phyloP scores from a whole-genome alignment of 2,888 invertebrate species.

The Cyclophora albipunctata region DNA sequence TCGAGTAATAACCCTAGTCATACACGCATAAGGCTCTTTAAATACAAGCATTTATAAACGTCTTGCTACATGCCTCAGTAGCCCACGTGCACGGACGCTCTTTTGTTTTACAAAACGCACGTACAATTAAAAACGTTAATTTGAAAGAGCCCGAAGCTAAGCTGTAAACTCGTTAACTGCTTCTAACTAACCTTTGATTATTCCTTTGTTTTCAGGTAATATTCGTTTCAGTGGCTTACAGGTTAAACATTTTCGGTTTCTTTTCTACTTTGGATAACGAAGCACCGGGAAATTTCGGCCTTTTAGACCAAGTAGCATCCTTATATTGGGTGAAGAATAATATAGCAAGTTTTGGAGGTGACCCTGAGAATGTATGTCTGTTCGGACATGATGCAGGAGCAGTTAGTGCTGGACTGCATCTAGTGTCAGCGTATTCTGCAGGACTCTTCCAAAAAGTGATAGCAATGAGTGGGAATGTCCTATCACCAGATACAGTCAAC shows the following conservation, averaged over 20 bases:
- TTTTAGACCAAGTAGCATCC: slow-evolving; percentile 88
- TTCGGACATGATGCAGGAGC: slow-evolving; percentile 89
- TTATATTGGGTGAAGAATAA: slow-evolving; percentile 86
- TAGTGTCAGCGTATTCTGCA: slow-evolving; percentile 79
- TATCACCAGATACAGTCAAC: slow-evolving; percentile 78
- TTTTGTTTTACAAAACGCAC: no score
- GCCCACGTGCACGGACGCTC: no score
- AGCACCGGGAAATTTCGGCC: slow-evolving; percentile 86
- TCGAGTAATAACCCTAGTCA: no score
- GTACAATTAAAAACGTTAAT: no score
- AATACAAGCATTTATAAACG: no score
- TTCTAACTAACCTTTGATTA: no score
- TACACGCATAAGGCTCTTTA: no score
- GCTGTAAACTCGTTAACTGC: no score
- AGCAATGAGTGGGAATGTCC: slow-evolving; percentile 86
- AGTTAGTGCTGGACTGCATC: slow-evolving; percentile 84
- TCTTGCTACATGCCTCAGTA: no score
- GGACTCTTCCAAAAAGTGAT: slow-evolving; percentile 85
- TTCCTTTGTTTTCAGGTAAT: slow-evolving; percentile 74
- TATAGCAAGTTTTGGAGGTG: slow-evolving; percentile 84
- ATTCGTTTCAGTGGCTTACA: slow-evolving; percentile 86
- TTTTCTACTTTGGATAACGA: slow-evolving; percentile 85
- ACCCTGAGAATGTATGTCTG: slow-evolving; percentile 82
- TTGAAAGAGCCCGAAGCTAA: no score
- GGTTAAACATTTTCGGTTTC: slow-evolving; percentile 89